These are phyloP conservation scores for Trichonephila inaurata DNA, from an alignment of 1,140 invertebrate species.

Conservation along the genomic window DNA sequence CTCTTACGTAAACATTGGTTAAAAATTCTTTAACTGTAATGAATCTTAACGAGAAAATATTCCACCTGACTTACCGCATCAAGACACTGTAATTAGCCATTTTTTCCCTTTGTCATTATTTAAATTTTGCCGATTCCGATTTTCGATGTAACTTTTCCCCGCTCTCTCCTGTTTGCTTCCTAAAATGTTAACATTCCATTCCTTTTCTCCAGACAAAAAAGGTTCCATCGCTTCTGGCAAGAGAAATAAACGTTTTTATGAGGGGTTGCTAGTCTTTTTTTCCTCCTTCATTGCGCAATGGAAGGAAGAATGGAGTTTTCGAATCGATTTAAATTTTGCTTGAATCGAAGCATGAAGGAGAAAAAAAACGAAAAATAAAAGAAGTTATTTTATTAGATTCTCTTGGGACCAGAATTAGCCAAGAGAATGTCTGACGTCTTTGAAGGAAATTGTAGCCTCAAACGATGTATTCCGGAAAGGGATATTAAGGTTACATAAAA, in stretches of 20 bases:
- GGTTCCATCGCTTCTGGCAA: background rate
- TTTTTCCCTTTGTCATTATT: background rate
- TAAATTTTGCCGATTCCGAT: background rate
- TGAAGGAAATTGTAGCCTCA: background rate
- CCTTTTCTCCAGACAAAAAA: too few species aligned
- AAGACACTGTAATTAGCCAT: background rate
- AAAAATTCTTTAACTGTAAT: background rate
- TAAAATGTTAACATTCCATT: background rate
- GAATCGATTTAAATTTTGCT: conserved; percentile 13
- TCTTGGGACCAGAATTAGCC: background rate
- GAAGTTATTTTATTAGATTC: background rate
- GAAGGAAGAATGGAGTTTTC: background rate
- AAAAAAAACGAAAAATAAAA: background rate
- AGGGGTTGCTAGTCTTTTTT: background rate
- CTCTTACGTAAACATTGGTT: too few species aligned
- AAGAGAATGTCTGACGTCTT: background rate
- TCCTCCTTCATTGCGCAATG: too few species aligned
- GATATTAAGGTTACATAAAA: too few species aligned
- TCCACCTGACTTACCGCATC: background rate
- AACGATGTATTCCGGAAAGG: background rate
- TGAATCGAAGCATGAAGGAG: background rate
- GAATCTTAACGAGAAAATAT: background rate
- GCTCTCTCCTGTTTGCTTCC: background rate
- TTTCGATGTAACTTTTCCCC: background rate
- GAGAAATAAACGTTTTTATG: background rate